Evolutionary conservation across 1,140 invertebrate genomes (phyloP).

Genomic region (Maconellicoccus hirsutus): DNA sequence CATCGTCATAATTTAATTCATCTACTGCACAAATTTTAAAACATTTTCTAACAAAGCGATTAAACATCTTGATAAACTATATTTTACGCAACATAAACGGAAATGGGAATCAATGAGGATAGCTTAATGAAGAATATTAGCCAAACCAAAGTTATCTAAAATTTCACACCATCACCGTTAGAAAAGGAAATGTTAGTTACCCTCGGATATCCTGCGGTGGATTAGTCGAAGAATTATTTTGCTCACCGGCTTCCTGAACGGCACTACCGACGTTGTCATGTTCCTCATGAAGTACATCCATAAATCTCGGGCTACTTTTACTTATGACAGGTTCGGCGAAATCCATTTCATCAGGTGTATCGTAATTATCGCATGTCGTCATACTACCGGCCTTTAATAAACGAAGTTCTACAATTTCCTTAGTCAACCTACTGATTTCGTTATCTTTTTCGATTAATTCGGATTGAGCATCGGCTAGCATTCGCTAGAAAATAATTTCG

Average conservation of each 20-base stretch:
- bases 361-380: slow-evolving; percentile 15
- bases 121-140: too few species aligned
- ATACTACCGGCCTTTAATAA: slow-evolving; percentile 50
- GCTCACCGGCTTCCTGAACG: slow-evolving; percentile 2
- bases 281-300: slow-evolving; percentile 17
- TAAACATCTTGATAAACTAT: too few species aligned
- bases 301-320: slow-evolving; percentile 12
- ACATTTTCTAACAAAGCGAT: too few species aligned
- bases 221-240: not conserved
- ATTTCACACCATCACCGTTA: not conserved
- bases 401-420: slow-evolving; percentile 66
- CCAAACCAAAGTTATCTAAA: too few species aligned
- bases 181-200: slow-evolving; percentile 4
- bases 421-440: slow-evolving; percentile 65
- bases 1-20: too few species aligned
- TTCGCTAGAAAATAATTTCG: slow-evolving; percentile 40
- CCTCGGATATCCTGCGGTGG: not conserved
- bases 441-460: slow-evolving; percentile 66
- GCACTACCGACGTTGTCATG: not conserved
- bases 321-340: not conserved
- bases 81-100: too few species aligned
- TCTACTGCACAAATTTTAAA: too few species aligned
- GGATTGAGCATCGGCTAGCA: slow-evolving; percentile 56
- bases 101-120: too few species aligned
- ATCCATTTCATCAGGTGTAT: slow-evolving; percentile 25